phyloP scores from a whole-genome alignment of 2,888 invertebrate species.

The Oscheius sp. region DNA sequence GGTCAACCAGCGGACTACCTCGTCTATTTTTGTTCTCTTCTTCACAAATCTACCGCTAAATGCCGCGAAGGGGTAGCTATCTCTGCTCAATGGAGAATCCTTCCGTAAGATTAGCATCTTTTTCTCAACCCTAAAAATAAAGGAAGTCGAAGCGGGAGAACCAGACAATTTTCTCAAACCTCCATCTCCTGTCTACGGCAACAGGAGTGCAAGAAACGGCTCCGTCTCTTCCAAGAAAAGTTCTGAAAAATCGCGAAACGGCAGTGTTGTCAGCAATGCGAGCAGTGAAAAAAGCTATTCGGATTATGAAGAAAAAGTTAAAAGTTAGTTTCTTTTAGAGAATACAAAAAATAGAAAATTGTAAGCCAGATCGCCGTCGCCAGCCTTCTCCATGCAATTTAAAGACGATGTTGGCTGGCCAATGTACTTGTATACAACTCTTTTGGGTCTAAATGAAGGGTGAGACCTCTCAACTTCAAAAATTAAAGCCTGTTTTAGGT shows the following conservation, averaged over 20 bases:
- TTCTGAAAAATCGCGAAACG: not conserved
- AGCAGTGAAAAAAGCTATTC: not conserved
- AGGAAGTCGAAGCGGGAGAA: too few relatives aligned
- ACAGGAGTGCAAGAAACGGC: not conserved
- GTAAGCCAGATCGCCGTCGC: not conserved
- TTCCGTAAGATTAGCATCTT: not conserved
- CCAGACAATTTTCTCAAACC: not conserved
- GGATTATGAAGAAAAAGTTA: not conserved
- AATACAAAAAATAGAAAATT: not conserved
- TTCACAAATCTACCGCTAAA: not conserved
- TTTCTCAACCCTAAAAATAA: too few relatives aligned
- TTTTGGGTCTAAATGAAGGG: slow-evolving; percentile 46
- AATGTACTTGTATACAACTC: slow-evolving; percentile 45
- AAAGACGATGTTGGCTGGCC: slow-evolving; percentile 43
- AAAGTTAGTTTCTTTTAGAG: not conserved
- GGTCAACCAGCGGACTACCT: too few relatives aligned
- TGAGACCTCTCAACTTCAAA: not conserved
- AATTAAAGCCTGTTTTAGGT: slow-evolving; percentile 15
- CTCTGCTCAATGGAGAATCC: not conserved
- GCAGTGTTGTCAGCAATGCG: not conserved
- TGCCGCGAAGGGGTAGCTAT: not conserved
- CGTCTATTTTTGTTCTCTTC: too few relatives aligned
- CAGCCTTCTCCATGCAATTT: slow-evolving; percentile 32
- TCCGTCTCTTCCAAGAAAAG: not conserved
- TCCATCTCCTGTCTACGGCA: not conserved